A percentile compares a stretch with the other conserved stretches of the same genome.
Evolutionary conservation across 2,113 vertebrate species (phyloP).

Genomic region (Cebus imitator): DNA sequence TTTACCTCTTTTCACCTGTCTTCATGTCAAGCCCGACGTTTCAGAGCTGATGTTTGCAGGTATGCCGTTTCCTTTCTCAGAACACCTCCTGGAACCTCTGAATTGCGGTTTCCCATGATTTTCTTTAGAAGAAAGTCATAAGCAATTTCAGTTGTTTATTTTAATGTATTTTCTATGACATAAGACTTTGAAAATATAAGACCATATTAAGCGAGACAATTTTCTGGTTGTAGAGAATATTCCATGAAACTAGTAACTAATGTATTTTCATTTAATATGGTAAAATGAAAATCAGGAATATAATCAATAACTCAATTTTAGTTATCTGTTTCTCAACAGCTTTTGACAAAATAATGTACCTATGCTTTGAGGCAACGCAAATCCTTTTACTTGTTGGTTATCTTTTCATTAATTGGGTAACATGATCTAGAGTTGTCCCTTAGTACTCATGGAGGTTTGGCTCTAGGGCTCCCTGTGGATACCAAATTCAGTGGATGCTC

Average conservation of each 20-base stretch:
- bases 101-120: not conserved
- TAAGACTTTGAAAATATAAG: not conserved
- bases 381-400: not conserved
- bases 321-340: not conserved
- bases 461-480: not conserved
- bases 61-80: conserved; percentile 72
- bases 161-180: not conserved
- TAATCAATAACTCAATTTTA: not conserved
- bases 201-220: not conserved
- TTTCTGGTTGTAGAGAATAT: not conserved
- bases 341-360: not conserved
- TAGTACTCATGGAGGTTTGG: not conserved
- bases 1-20: conserved; percentile 96
- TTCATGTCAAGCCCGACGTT: conserved; percentile 98
- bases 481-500: not conserved
- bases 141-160: not conserved
- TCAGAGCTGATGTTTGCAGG: conserved; percentile 99
- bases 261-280: not conserved
- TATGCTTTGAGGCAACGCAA: not conserved
- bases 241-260: not conserved
- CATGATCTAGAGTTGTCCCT: not conserved
- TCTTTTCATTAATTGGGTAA: not conserved
- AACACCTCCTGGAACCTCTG: not conserved
- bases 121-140: not conserved
- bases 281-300: not conserved